A percentile compares a stretch with the other conserved stretches of the same genome.
Evolutionary conservation across 2,113 vertebrate species (phyloP).

Genomic region (Trematomus loennbergii): DNA sequence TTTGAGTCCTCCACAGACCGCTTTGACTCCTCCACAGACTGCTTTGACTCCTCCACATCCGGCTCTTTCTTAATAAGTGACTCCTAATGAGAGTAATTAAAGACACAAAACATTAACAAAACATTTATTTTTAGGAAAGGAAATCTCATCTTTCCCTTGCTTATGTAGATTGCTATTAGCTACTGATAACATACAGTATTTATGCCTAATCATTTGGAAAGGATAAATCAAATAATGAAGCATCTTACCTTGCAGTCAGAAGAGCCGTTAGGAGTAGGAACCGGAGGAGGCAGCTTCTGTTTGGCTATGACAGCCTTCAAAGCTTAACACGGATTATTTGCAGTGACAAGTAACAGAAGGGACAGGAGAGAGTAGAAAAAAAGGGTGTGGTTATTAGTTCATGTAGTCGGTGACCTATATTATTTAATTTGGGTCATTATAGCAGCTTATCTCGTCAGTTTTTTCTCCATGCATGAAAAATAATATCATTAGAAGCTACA

Average conservation of each 20-base stretch:
- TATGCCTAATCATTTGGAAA: neutral
- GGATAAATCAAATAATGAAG: neutral
- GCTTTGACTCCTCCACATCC: neutral
- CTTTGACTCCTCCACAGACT: neutral
- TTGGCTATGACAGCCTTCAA: slow-evolving; percentile 27
- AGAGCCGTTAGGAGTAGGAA: neutral
- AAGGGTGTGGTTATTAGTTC: slow-evolving; percentile 17
- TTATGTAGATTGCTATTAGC: neutral
- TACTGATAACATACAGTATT: neutral
- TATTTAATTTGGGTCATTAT: slow-evolving; percentile 24
- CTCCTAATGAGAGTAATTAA: neutral
- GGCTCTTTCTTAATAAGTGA: slow-evolving; percentile 10
- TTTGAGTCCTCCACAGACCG: no score
- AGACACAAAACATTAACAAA: neutral
- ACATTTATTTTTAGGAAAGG: neutral
- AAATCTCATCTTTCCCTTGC: neutral
- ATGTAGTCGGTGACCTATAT: slow-evolving; percentile 14
- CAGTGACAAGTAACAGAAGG: slow-evolving; percentile 4
- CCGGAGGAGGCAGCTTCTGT: neutral
- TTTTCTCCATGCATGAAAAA: neutral
- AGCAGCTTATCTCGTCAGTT: neutral
- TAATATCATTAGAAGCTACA: neutral
- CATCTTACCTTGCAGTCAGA: slow-evolving; percentile 25
- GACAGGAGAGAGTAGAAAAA: neutral
- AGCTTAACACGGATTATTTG: slow-evolving; percentile 34